Conservation (phyloP, 2,888 invertebrate species). For the Artemia sinica region DNA sequence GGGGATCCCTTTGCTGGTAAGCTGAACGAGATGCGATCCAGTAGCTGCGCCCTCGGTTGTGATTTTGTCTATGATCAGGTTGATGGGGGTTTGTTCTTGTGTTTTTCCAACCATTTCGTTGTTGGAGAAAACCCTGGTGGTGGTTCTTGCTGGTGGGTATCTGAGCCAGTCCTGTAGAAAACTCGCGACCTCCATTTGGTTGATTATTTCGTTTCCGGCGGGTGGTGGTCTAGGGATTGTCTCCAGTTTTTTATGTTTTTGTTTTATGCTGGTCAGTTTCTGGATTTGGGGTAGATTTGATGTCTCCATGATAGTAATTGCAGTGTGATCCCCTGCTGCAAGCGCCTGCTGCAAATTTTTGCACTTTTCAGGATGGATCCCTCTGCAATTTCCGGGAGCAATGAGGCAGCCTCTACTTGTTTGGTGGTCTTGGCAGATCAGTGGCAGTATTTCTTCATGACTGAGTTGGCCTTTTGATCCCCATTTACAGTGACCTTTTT, state of each 20-base stretch:
- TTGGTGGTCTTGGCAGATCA: background rate
- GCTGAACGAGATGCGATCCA: background rate
- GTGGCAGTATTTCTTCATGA: slow-evolving; percentile 4
- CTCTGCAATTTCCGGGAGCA: background rate
- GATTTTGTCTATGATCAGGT: background rate
- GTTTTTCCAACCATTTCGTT: background rate
- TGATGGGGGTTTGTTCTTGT: background rate
- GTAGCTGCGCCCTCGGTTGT: background rate
- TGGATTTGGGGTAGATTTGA: background rate
- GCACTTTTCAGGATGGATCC: no score
- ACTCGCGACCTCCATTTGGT: background rate
- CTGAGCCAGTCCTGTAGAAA: slow-evolving; percentile 10
- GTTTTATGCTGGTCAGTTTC: background rate
- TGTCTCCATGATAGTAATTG: background rate
- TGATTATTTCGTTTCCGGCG: background rate
- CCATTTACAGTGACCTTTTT: background rate
- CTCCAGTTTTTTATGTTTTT: background rate
- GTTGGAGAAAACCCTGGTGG: slow-evolving; percentile 8
- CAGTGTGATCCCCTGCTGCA: background rate
- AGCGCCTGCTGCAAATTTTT: background rate
- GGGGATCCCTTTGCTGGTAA: background rate
- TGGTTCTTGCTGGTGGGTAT: background rate
- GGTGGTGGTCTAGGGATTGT: background rate
- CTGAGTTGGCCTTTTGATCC: background rate
- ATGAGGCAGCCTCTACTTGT: background rate